Base-by-base conservation (phyloP, 2,797 vertebrate species). In the Calcarius lapponicus region DNA sequence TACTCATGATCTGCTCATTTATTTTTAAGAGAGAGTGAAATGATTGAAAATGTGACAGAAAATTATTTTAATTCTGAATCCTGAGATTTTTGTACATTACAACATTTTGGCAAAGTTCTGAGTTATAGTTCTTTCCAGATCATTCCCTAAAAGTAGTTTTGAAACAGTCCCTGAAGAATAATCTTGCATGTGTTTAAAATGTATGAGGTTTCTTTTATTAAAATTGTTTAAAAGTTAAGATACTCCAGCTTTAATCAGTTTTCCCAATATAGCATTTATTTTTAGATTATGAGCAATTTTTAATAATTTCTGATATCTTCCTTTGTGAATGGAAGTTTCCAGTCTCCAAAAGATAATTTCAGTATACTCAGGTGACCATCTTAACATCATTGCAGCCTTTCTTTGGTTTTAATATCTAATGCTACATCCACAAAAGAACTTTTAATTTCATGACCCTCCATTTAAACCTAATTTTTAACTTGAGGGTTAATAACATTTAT, bases 171-270 rank as follows among this genome's bases (percentile, higher is more conserved):
- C 73, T 65, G 34, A 91, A 91, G 82, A 74, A 80, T 80, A 88
- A 72, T 83, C 65, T 72, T 88, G 17, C 51, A 61, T 54, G 10
- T 69, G 28, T 72, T 95, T 90, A 95, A 93, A 90, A 93, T 69
- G 50, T 34, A 95, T 94, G 72, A 81, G 26, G 20, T 28, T 72
- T 79, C 31, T 54, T 86, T 86, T 86, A 79, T 91, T 81, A 81
- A 91, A 92, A 92, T 58, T 64, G 38, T 26, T 42, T 73, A 62
- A 86, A 87, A 80, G 31, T 65, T 65, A 65, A 86, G 40, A 74
- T 62, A 79, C 16, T 83, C 22, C 42, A 81, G 17, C 54, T 90
- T 95, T 75, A 88, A 38, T 83, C 45, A 75, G 8, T 86, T 93
- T 93, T 78, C 65, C 90, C 72, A 66, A 29, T 54, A 32, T 28